phyloP scores from a whole-genome alignment of 2,888 invertebrate species.

The Cryptosula pallasiana region DNA sequence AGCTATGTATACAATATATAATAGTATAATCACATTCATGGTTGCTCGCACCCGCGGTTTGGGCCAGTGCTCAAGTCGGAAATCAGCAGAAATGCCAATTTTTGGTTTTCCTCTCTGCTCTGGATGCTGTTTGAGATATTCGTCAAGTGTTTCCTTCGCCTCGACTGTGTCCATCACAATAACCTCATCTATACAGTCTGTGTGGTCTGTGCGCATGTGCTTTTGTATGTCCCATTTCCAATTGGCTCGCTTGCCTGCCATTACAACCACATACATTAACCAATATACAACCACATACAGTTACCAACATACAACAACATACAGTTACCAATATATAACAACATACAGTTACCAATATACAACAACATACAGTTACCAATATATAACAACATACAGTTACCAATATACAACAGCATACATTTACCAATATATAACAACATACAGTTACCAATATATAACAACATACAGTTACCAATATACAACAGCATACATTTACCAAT shows the following conservation, averaged over 20 bases:
- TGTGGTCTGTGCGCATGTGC: constrained; percentile 44
- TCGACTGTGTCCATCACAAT: constrained; percentile 42
- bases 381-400: too few species aligned
- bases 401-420: too few species aligned
- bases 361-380: too few species aligned
- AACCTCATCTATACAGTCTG: constrained; percentile 32
- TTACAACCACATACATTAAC: neutral
- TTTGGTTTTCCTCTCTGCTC: constrained; percentile 17
- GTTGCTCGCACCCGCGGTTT: neutral
- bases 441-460: too few species aligned
- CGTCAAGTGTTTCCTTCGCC: constrained; percentile 42
- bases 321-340: too few species aligned
- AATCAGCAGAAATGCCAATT: constrained; percentile 9
- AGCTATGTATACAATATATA: neutral
- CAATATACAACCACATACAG: neutral
- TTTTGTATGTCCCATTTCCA: constrained; percentile 51
- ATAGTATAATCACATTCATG: neutral
- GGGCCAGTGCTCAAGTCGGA: neutral
- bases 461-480: too few species aligned
- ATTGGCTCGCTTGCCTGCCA: constrained; percentile 40
- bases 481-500: too few species aligned
- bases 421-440: too few species aligned
- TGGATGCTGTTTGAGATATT: constrained; percentile 33
- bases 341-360: too few species aligned
- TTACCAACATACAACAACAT: too few species aligned